Conservation (phyloP, 2,888 invertebrate genomes). For the Pandemis cinnamomeana region DNA sequence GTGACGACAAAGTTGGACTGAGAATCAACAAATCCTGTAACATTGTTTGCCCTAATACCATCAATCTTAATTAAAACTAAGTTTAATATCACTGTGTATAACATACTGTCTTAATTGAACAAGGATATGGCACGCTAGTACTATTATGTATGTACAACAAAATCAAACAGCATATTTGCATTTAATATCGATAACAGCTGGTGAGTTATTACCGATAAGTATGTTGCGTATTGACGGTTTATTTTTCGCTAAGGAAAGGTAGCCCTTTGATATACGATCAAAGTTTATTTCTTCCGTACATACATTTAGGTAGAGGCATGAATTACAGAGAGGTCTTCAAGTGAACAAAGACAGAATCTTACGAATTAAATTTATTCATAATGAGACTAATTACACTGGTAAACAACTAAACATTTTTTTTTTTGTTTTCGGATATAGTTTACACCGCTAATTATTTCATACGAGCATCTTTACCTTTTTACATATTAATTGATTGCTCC, state of each 20-base stretch:
- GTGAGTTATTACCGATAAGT: conserved; percentile 50
- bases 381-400: not conserved
- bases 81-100: conserved; percentile 2
- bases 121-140: conserved; percentile 11
- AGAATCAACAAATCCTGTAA: conserved; percentile 15
- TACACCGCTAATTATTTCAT: not conserved
- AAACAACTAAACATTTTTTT: not conserved
- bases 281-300: conserved; percentile 7
- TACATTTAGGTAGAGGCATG: not conserved
- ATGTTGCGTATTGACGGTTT: conserved; percentile 22
- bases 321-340: not conserved
- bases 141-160: conserved; percentile 3
- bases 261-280: conserved; percentile 39
- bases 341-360: not conserved
- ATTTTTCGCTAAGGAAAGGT: conserved; percentile 36
- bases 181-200: conserved; percentile 51
- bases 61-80: conserved; percentile 31
- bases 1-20: not conserved
- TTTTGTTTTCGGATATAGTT: not conserved
- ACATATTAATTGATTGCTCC: conserved; percentile 22
- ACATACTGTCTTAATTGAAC: conserved; percentile 6
- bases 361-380: not conserved
- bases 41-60: conserved; percentile 24
- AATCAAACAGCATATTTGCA: conserved; percentile 44
- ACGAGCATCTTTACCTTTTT: conserved; percentile 6